Evolutionary conservation across 2,113 vertebrate genomes (phyloP).

Genomic region (Gracilinanus agilis): DNA sequence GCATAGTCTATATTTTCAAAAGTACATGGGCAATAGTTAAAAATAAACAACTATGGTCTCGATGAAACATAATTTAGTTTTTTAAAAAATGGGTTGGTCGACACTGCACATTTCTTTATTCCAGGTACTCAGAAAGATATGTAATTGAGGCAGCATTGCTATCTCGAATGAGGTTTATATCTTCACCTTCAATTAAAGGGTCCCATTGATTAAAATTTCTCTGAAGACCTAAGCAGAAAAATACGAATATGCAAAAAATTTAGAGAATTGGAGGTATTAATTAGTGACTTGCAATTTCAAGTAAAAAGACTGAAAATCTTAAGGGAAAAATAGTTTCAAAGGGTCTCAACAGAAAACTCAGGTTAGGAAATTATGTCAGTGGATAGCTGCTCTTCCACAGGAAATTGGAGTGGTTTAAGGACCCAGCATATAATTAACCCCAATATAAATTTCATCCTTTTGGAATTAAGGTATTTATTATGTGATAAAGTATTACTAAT

Average conservation of each 20-base stretch:
- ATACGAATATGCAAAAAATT: conserved; percentile 21
- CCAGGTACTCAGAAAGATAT: conserved; percentile 57
- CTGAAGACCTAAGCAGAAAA: conserved; percentile 86
- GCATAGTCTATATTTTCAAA: conserved; percentile 19
- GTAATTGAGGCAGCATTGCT: conserved; percentile 85
- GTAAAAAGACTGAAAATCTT: conserved; percentile 37
- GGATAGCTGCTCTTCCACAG: too few species aligned
- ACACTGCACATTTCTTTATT: conserved; percentile 28
- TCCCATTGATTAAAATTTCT: conserved; percentile 94
- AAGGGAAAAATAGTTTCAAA: not conserved
- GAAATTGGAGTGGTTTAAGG: not conserved
- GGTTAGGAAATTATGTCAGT: too few species aligned
- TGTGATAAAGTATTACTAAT: not conserved
- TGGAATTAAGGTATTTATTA: not conserved
- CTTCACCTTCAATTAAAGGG: conserved; percentile 90
- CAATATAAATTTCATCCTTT: not conserved
- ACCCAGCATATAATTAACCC: not conserved
- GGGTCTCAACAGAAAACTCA: rapidly evolving
- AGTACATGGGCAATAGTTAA: not conserved
- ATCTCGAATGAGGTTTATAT: conserved; percentile 91
- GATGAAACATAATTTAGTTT: not conserved
- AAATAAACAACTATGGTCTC: conserved; percentile 30
- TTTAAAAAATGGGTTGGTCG: conserved; percentile 2
- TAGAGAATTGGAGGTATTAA: not conserved
- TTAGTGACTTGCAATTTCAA: not conserved